phyloP scores from a whole-genome alignment of 1,140 invertebrate species.

The Phortica variegata region DNA sequence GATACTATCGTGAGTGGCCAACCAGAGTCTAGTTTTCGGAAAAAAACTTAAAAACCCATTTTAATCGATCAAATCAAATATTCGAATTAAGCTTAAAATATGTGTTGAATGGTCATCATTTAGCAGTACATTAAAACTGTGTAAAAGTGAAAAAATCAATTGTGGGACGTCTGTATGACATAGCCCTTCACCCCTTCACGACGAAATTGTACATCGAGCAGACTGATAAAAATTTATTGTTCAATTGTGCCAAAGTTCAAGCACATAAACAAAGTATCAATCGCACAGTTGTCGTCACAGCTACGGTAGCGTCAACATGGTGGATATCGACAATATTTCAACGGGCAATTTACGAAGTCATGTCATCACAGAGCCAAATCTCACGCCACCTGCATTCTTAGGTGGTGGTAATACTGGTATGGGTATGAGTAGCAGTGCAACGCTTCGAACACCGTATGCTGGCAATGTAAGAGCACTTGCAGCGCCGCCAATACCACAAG shows the following conservation, averaged over 20 bases:
- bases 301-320: conserved; percentile 22
- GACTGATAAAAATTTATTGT: conserved; percentile 2
- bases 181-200: too few relatives aligned
- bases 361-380: conserved; percentile 36
- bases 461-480: conserved; percentile 44
- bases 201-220: too few relatives aligned
- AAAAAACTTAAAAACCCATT: background rate
- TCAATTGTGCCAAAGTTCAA: conserved; percentile 37
- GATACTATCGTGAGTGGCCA: too few relatives aligned
- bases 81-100: too few relatives aligned
- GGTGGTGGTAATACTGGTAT: background rate
- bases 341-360: conserved; percentile 40
- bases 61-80: background rate
- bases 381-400: conserved; percentile 23
- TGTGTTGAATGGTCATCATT: too few relatives aligned
- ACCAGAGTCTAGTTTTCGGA: background rate
- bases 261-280: too few relatives aligned
- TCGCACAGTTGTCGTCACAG: conserved; percentile 12
- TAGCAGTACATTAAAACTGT: background rate
- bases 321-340: conserved; percentile 42
- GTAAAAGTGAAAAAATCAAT: too few relatives aligned
- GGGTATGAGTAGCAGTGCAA: conserved; percentile 9
- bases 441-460: conserved; percentile 35
- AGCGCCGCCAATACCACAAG: conserved; percentile 31
- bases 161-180: too few relatives aligned